Evolutionary conservation across 1,140 invertebrate species (phyloP).

Genomic region (Chrysomallon squamiferum): DNA sequence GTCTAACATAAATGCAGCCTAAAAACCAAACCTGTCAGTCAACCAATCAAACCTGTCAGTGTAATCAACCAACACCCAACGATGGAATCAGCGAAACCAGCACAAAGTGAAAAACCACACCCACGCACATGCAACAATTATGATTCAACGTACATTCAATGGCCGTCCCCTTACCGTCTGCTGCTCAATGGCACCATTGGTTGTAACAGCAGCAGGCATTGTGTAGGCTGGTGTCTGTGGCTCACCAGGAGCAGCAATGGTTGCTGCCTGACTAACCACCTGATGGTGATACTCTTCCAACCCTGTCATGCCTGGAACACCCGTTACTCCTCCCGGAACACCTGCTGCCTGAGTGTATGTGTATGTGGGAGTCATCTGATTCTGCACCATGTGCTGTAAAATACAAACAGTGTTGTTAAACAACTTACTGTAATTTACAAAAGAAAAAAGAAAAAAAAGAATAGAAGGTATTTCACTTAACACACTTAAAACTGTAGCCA

Average conservation of each 20-base stretch:
- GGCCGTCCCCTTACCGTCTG: slow-evolving; percentile 61
- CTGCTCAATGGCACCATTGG: slow-evolving; percentile 66
- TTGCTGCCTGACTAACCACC: slow-evolving; percentile 39
- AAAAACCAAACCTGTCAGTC: no score
- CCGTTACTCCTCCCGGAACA: slow-evolving; percentile 13
- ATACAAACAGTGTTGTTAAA: slow-evolving; percentile 16
- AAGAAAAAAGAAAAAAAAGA: no score
- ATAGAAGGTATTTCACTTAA: no score
- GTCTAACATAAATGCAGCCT: no score
- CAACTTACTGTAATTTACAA: no score
- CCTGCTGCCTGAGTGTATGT: slow-evolving; percentile 71
- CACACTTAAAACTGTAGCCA: no score
- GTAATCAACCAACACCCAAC: no score
- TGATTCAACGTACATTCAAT: slow-evolving; percentile 35
- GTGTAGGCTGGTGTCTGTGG: slow-evolving; percentile 58
- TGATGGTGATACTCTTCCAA: slow-evolving; percentile 51
- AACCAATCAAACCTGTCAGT: no score
- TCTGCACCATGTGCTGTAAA: slow-evolving; percentile 93
- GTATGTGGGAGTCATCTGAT: slow-evolving; percentile 84
- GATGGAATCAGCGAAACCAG: no score
- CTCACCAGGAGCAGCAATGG: slow-evolving; percentile 63
- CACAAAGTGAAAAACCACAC: no score
- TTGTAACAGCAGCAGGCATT: slow-evolving; percentile 61
- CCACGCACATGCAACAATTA: no score
- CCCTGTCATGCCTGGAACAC: slow-evolving; percentile 19